These are phyloP conservation scores for Drosophila arizonae DNA, from an alignment of 1,140 invertebrate genomes.

Conservation along the genomic window DNA sequence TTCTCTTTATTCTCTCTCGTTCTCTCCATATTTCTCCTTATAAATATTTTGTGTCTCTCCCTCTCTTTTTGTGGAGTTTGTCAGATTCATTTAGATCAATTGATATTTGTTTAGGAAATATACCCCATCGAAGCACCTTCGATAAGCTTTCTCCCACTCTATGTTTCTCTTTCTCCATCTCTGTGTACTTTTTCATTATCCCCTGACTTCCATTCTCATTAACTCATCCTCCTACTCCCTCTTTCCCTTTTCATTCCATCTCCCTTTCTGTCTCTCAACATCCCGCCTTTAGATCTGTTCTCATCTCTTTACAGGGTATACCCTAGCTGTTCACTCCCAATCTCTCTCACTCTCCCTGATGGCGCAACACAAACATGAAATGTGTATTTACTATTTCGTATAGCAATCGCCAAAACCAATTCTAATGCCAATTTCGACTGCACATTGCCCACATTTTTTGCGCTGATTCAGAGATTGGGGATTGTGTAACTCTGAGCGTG, in stretches of 20 bases:
- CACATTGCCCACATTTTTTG: conserved; percentile 8
- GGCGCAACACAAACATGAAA: conserved; percentile 49
- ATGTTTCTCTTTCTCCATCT: no score
- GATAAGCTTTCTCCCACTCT: no score
- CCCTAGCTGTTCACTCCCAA: not conserved
- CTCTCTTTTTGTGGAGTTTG: not conserved
- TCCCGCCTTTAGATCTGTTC: no score
- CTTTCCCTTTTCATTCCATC: not conserved
- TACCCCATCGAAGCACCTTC: no score
- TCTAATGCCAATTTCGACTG: not conserved
- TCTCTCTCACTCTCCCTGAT: not conserved
- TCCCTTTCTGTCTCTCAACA: no score
- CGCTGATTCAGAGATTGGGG: conserved; percentile 21
- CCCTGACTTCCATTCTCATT: not conserved
- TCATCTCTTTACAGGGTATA: no score
- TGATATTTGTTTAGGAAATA: not conserved
- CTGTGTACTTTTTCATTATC: no score
- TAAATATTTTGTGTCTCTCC: no score
- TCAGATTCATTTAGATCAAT: not conserved
- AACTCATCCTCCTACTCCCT: not conserved
- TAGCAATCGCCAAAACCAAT: not conserved
- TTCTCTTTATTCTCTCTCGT: no score
- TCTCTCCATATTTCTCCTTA: no score
- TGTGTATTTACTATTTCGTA: conserved; percentile 51
- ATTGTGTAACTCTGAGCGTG: not conserved